Base-by-base conservation (phyloP, 2,797 vertebrate genomes). In the Rachycentron canadum region DNA sequence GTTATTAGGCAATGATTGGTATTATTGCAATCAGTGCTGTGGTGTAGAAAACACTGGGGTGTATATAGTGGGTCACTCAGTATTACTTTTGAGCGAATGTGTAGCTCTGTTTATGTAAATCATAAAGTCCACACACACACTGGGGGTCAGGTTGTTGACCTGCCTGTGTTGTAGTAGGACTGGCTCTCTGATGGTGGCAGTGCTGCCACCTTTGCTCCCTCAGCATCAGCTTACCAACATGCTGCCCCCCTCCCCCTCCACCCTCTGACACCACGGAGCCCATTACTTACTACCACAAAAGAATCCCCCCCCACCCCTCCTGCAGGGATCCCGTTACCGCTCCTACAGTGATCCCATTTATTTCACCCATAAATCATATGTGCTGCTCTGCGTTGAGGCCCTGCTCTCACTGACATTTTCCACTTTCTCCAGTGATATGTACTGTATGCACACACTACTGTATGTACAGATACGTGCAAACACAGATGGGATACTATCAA, bases 361-460 rank as follows among this genome's bases (percentile, higher is more conserved):
- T 93, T 90, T 92, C 41, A 43, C 21, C 70, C 78, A 90, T 92
- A 89, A 93, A 92, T 94, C 91, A 91, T 19, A 36, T 10, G 67
- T 62, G 64, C 67, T 66, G 72, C 65, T 79, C 55, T 52, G 69
- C 69, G 65, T 83, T 53, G 64, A 64, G 67, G 74, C 76, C 61
- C 36, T 32, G 66, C 74, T 83, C 80, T 70, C 72, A 2, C 72
- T 75, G 87, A 85, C 79, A 78, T 75, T 91, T 82, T 80, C 76
- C 75, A 73, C 84, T 76, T 58, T 79, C 69, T 79, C 58, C 71
- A 16, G 25, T 61, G 76, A 67, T 69, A 52, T 78, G 66, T 45
- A 13, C 17, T 45, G 43, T 19, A 45, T 40, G 25, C n/a, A 58
- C 76, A 38, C 40, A 28, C 23, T 0, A 3, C 64, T 65, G 58